Base-by-base conservation (phyloP, 1,140 invertebrate genomes). In the Procambarus clarkii region DNA sequence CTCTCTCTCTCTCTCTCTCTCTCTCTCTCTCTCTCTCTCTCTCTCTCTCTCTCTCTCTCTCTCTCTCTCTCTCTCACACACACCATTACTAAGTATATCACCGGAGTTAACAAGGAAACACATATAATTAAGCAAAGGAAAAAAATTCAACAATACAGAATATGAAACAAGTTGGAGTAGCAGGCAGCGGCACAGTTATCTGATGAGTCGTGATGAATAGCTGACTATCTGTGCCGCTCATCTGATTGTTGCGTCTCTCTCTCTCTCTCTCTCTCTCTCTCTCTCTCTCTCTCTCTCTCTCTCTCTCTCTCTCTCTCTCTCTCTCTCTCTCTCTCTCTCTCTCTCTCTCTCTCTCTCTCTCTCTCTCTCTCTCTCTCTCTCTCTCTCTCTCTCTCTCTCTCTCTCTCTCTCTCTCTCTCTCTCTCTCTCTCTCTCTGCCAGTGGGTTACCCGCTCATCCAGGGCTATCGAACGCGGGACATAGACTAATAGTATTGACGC, bases 271-370 rank as follows among this genome's bases (percentile, higher is more conserved):
- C 18, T 54, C 50, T 54, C 50, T 54, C 50, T 54, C 50, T 54
- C 50, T 54, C 50, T n/a, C n/a, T n/a, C 50, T 54, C 50, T 54
- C 50, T 54, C 50, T 13, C n/a, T 44, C 82, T 58, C 45, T 21
- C 58, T 21, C 34, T 45, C 45, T 45, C 34, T 69, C 82, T 45
- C 83, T 18, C 83, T 58, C 15, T 58, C 24, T n/a, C 64, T 46
- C 54, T 64, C 50, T 54, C 50, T 54, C 50, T 54, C 50, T 54
- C 50, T 54, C 13, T 34, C 21, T 58, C 79, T 54, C 79, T 58
- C 79, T 81, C 79, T 81, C 79, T 81, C 79, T 58, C 79, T 58
- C 79, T 81, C 50, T 58, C 79, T 81, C 79, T 58, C 48, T 81
- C 50, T 58, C 79, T 81, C 79, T 58, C 50, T 48, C 76, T 15